Conservation (phyloP, 2,888 invertebrate species). For the Athetis lepigone region DNA sequence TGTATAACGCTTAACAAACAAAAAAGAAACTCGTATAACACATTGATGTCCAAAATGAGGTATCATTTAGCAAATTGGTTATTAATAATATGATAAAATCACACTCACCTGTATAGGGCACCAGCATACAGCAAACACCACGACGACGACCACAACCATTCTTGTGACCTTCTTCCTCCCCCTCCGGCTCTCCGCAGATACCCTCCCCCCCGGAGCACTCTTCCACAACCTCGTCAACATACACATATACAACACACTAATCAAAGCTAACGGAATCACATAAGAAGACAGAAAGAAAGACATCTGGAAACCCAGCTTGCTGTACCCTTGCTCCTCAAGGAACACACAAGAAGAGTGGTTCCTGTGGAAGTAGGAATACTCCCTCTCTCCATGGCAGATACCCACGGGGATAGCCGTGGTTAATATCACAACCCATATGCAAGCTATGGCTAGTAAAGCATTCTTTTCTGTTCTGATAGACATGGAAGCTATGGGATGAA, state of each 20-base stretch:
- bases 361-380: conserved; percentile 91
- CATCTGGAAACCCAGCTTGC: conserved; percentile 92
- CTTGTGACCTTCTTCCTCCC: conserved; percentile 97
- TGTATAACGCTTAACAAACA: too few relatives aligned
- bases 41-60: too few relatives aligned
- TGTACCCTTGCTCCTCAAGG: conserved; percentile 91
- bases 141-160: conserved; percentile 97
- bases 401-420: conserved; percentile 95
- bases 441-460: conserved; percentile 94
- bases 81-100: too few relatives aligned
- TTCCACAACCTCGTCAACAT: conserved; percentile 97
- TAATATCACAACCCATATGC: conserved; percentile 95
- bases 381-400: conserved; percentile 94
- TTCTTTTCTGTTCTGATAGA: conserved; percentile 95
- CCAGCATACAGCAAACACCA: conserved; percentile 98
- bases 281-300: conserved; percentile 97
- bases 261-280: conserved; percentile 96
- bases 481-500: conserved; percentile 97
- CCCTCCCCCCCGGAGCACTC: conserved; percentile 94
- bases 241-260: conserved; percentile 96
- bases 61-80: too few relatives aligned
- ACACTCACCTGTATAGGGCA: conserved; percentile 97
- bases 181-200: conserved; percentile 95
- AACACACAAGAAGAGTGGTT: conserved; percentile 93
- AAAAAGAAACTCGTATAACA: too few relatives aligned